Conservation (phyloP, 2,797 vertebrate species). For the Characodon lateralis region DNA sequence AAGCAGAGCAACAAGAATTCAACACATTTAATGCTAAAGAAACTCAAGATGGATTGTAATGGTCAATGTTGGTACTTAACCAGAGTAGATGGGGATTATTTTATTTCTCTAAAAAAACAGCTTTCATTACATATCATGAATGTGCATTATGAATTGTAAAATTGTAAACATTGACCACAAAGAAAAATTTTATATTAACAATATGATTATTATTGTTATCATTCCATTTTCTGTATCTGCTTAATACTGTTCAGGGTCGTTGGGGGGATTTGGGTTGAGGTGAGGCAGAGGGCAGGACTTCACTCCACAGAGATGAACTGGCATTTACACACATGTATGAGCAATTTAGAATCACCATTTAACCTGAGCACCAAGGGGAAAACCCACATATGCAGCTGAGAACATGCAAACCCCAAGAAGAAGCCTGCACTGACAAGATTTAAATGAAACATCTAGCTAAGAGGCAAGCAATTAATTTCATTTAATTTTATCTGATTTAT, state of each 20-base stretch:
- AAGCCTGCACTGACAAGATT: not conserved
- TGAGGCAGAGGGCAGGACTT: not conserved
- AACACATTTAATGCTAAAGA: constrained; percentile 40
- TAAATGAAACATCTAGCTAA: not conserved
- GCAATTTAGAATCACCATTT: not conserved
- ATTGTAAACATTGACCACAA: not conserved
- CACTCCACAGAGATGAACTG: not conserved
- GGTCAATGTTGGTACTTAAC: not conserved
- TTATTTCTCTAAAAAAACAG: not conserved
- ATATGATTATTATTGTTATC: not conserved
- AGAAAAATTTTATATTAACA: not conserved
- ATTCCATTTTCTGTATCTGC: not conserved
- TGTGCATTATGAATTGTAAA: not conserved
- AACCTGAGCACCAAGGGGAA: not conserved
- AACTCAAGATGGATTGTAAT: not conserved
- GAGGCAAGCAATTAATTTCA: not conserved
- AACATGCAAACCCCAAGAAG: not conserved
- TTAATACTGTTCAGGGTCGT: not conserved
- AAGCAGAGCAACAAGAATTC: constrained; percentile 17
- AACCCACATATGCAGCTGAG: not conserved
- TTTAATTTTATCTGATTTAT: not conserved
- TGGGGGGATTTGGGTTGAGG: not conserved
- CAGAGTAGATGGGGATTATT: not conserved
- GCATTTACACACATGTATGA: not conserved
- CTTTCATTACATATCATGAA: not conserved